Evolutionary conservation across 2,888 invertebrate species (phyloP).

Genomic region (Andrena flavipes): DNA sequence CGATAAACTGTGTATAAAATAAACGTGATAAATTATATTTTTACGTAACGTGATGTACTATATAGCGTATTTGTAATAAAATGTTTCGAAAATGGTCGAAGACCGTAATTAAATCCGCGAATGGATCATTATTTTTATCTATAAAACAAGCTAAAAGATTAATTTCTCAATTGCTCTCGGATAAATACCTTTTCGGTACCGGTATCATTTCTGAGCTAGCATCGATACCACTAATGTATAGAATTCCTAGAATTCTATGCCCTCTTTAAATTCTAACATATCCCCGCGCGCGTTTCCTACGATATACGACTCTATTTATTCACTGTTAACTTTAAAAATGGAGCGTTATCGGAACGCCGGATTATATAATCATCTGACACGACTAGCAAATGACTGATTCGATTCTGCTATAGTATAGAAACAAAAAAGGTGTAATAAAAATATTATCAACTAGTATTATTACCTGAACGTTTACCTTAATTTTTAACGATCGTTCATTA

Average conservation of each 20-base stretch:
- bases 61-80: conserved; percentile 1
- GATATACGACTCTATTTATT: conserved; percentile 50
- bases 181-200: conserved; percentile 18
- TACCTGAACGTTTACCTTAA: conserved; percentile 11
- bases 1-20: conserved; percentile 21
- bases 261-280: neutral
- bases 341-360: conserved; percentile 54
- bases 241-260: neutral
- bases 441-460: conserved; percentile 41
- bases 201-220: conserved; percentile 1
- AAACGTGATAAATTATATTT: conserved; percentile 22
- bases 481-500: conserved; percentile 12
- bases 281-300: neutral
- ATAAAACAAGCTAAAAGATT: neutral
- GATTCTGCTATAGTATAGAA: conserved; percentile 74
- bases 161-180: neutral
- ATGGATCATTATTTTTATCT: neutral
- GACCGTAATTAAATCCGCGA: neutral
- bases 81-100: neutral
- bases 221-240: neutral
- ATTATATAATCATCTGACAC: conserved; percentile 75
- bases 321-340: conserved; percentile 45
- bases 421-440: conserved; percentile 31
- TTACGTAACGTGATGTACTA: neutral
- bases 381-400: conserved; percentile 85